Conservation (phyloP, 2,113 vertebrate genomes). For the Nothocercus nigrocapillus region DNA sequence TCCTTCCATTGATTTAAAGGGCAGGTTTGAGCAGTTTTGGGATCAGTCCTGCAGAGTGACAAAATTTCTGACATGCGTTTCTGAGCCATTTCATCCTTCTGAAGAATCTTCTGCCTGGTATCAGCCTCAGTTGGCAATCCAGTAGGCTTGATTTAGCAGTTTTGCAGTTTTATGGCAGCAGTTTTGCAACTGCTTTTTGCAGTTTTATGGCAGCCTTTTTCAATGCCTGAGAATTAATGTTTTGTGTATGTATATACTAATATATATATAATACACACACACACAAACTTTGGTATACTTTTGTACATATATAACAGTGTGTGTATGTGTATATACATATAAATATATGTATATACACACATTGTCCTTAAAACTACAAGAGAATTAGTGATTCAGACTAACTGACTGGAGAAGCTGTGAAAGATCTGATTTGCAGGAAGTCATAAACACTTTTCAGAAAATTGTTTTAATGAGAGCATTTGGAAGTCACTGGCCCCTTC, state of each 20-base stretch:
- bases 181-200: no score
- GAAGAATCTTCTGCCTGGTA: background rate
- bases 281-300: no score
- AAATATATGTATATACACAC: background rate
- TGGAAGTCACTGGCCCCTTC: background rate
- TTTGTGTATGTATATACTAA: background rate
- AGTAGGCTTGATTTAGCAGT: accelerated
- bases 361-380: background rate
- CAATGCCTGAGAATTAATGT: background rate
- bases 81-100: background rate
- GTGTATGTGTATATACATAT: no score
- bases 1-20: background rate
- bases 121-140: accelerated
- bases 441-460: background rate
- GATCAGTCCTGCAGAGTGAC: background rate
- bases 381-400: accelerated
- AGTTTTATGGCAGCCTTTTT: background rate
- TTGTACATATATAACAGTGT: no score
- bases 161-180: background rate
- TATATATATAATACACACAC: no score
- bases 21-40: background rate
- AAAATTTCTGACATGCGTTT: accelerated
- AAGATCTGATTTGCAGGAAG: background rate
- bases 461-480: background rate
- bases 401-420: background rate